A percentile compares a stretch with the other conserved stretches of the same genome.
These are phyloP conservation scores for Poecilia picta DNA, from an alignment of 2,797 vertebrate species.

Conservation along the genomic window DNA sequence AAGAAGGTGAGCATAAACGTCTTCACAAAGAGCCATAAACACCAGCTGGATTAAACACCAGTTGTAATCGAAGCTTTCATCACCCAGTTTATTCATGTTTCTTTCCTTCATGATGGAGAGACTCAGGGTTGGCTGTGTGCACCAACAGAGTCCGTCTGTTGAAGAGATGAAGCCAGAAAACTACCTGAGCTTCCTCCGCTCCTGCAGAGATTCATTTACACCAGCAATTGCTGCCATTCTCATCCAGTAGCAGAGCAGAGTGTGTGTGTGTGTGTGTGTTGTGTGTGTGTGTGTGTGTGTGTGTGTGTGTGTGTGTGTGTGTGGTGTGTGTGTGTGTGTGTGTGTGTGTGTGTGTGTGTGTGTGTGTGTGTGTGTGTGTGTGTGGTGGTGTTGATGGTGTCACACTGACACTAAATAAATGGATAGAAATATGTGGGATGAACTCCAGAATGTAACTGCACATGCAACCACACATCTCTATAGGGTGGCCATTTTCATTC, in stretches of 20 bases:
- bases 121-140: slow-evolving; percentile 62
- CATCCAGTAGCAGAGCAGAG: slow-evolving; percentile 20
- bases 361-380: background rate
- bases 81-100: slow-evolving; percentile 55
- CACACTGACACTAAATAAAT: slow-evolving; percentile 14
- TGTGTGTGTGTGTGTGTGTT: background rate
- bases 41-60: slow-evolving; percentile 1
- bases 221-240: slow-evolving; percentile 61
- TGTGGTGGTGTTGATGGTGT: background rate
- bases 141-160: slow-evolving; percentile 77
- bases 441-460: background rate
- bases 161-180: slow-evolving; percentile 68
- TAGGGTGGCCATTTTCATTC: background rate
- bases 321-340: background rate
- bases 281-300: background rate
- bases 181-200: slow-evolving; percentile 68
- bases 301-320: background rate
- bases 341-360: background rate
- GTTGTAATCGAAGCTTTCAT: slow-evolving; percentile 39
- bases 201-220: slow-evolving; percentile 69
- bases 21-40: background rate
- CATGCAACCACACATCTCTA: background rate
- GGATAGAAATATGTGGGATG: background rate
- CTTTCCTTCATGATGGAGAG: slow-evolving; percentile 63
- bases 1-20: slow-evolving; percentile 86